Evolutionary conservation across 1,140 invertebrate genomes (phyloP).

Genomic region (Pogonognathellus flavescens): DNA sequence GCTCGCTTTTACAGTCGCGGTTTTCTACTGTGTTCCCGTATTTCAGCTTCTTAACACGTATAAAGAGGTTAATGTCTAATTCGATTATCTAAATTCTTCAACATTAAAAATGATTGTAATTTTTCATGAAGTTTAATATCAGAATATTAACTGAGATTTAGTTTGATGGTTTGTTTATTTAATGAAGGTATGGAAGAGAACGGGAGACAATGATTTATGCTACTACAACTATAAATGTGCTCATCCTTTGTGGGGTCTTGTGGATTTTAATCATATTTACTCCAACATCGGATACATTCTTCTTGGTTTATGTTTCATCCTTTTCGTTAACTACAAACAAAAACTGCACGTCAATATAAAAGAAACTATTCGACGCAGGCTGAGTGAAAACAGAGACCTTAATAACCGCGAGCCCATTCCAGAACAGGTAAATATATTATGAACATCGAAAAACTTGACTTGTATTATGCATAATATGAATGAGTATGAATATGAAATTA

Average conservation of each 20-base stretch:
- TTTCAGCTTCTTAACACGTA: slow-evolving; percentile 63
- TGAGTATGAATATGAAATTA: too few relatives aligned
- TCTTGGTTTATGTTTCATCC: slow-evolving; percentile 78
- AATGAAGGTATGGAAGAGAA: slow-evolving; percentile 77
- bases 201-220: slow-evolving; percentile 90
- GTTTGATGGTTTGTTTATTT: too few relatives aligned
- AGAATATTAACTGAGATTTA: too few relatives aligned
- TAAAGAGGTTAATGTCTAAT: slow-evolving; percentile 50
- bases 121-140: too few relatives aligned
- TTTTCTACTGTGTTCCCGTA: slow-evolving; percentile 64
- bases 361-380: neutral
- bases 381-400: too few relatives aligned
- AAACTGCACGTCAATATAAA: neutral
- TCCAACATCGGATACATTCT: slow-evolving; percentile 90
- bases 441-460: too few relatives aligned
- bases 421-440: too few relatives aligned
- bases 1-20: slow-evolving; percentile 41
- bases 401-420: too few relatives aligned
- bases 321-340: slow-evolving; percentile 68
- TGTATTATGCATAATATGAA: too few relatives aligned
- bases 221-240: slow-evolving; percentile 94
- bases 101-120: too few relatives aligned
- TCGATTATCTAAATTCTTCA: too few relatives aligned
- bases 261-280: slow-evolving; percentile 89
- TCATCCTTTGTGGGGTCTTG: slow-evolving; percentile 80